Evolutionary conservation across 1,140 invertebrate genomes (phyloP).

Genomic region (Pinna nobilis): DNA sequence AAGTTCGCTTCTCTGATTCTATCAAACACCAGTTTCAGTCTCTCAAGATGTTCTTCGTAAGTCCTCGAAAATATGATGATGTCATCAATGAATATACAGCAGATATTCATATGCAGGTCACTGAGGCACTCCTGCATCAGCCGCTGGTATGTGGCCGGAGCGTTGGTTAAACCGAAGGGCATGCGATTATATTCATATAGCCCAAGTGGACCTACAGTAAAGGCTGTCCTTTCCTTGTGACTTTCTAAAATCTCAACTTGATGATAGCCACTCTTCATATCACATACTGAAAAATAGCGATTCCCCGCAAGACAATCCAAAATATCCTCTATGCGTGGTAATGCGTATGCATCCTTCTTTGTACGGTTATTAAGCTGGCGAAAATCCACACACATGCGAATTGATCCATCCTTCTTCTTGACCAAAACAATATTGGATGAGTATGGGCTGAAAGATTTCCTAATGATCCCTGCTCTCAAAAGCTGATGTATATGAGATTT

Average conservation of each 20-base stretch:
- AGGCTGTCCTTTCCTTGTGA: conserved; percentile 38
- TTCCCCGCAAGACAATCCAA: conserved; percentile 1
- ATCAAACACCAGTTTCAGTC: conserved; percentile 52
- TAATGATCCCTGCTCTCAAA: conserved; percentile 20
- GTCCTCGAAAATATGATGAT: conserved; percentile 36
- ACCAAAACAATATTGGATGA: conserved; percentile 17
- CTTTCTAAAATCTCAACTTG: conserved; percentile 68
- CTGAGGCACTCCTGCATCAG: conserved; percentile 44
- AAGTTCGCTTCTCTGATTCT: conserved; percentile 45
- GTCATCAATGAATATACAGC: conserved; percentile 51
- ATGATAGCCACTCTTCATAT: conserved; percentile 55
- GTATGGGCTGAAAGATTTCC: conserved; percentile 16
- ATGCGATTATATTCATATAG: conserved; percentile 38
- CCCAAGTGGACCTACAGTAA: conserved; percentile 30
- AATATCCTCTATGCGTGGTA: not conserved
- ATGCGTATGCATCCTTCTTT: not conserved
- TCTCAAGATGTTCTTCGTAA: conserved; percentile 31
- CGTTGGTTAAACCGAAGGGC: conserved; percentile 47
- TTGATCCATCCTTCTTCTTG: conserved; percentile 5
- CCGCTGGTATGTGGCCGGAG: conserved; percentile 54
- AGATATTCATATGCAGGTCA: conserved; percentile 37
- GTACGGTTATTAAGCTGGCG: not conserved
- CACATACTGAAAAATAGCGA: not conserved
- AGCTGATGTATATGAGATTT: conserved; percentile 9
- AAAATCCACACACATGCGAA: conserved; percentile 1